Evolutionary conservation across 2,113 vertebrate species (phyloP), one percentile per base, ranked within the genome.

Genomic region (Apeltes quadracus): DNA sequence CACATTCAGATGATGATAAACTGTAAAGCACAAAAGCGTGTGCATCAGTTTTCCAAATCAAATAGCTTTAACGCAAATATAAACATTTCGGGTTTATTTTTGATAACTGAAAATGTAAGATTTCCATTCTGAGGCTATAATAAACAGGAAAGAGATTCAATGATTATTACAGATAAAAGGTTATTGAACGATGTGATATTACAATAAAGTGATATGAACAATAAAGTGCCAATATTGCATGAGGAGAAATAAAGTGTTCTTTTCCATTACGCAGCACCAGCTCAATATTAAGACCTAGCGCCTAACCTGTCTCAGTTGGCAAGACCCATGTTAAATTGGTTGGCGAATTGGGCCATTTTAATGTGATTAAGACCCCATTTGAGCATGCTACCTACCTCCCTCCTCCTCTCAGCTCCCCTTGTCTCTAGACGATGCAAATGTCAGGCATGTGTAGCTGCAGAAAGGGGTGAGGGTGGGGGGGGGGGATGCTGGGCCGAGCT

Each of bases 351-450:
- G 66, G 77, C 69, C 41, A 23, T 85, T 87, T 83, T 78, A 84
- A 83, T 82, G 76, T 76, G 68, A 82, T 89, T 87, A 91, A 87
- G 71, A 71, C 63, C 61, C 78, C 78, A 84, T 84, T 61, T 87
- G 65, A 80, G 85, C 72, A 5, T 16, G 6, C 38, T 64, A 18
- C 74, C 71, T 72, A 65, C 69, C 82, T 75, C 80, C n/a, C 61
- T 76, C 73, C 81, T 76, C 65, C 68, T 68, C n/a, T n/a, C n/a
- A 12, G 59, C 67, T 59, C 36, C 59, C 64, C 39, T 22, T 54
- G n/a, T 66, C 70, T 75, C 72, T 48, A 74, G 74, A 79, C 39
- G 22, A 77, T 56, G 61, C 62, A 81, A 70, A 77, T 81, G 76
- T 87, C 75, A 74, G 62, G 36, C 58, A n/a, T 41, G 62, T 79